Evolutionary conservation across 2,888 invertebrate species (phyloP), one percentile per base, ranked within the genome.

Genomic region (Tetranychus truncatus): DNA sequence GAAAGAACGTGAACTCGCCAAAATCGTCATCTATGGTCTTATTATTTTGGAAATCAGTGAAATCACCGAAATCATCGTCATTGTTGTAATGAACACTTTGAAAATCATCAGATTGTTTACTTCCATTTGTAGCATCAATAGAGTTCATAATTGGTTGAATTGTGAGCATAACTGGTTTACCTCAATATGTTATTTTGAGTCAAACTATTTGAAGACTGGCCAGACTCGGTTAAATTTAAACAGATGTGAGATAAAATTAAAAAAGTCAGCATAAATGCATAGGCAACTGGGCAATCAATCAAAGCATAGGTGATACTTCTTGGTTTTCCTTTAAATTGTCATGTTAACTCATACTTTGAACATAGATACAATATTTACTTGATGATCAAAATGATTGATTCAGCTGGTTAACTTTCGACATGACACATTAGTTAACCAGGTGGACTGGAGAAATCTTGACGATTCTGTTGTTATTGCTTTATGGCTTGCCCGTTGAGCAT

Each of bases 101-200:
- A 55, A 55, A 55, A 55, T 55, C 55, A 55, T 55, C 55, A 9
- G 55, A 55, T 55, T 55, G 55, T 55, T 55, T 55, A 55, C 34
- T 34, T 34, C 55, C 55, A 55, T 55, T 55, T 55, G 55, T 55
- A 34, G 34, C 34, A 55, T 55, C 55, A 15, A 55, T 55, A 55
- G 55, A 55, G 55, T 55, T 55, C 55, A 55, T 55, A 55, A 55
- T 55, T 55, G 55, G 55, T 55, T 55, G 55, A 55, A 55, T 55
- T 55, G 55, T 55, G 55, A 55, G 55, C 55, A 55, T 55, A 55
- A 55, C 55, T 55, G 55, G 15, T 55, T 55, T 55, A 55, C 9
- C 55, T 55, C 15, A 15, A 55, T 55, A 15, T 9, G 15, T 55
- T 55, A 55, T 15, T 55, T 55, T 55, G 55, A 15, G 9, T 55